Evolutionary conservation across 1,140 invertebrate genomes (phyloP), one percentile per base, ranked within the genome.

Genomic region (Charaxes varanes): DNA sequence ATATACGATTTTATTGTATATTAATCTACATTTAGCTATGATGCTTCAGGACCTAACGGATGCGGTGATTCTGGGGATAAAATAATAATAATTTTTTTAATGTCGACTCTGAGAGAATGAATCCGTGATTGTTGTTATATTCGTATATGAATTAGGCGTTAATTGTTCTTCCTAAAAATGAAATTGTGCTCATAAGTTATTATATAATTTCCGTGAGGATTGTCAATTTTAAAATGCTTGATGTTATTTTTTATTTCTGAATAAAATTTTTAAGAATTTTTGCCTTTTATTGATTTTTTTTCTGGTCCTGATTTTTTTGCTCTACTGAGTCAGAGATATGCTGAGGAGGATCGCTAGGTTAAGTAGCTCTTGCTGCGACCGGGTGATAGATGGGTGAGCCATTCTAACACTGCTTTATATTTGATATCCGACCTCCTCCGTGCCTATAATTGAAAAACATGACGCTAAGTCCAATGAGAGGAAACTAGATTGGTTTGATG

Each of bases 221-320:
- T 78, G 76, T 80, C 76, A 80, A 80, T 82, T 82, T 76, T 70
- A 65, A 69, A 43, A 76, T 58, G 78, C 78, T 82, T 82, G 62
- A 77, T 79, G 74, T 79, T 82, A 73, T 71, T 76, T 76, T 79
- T 79, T 69, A 78, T 74, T 80, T 77, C 65, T 60, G 56, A 79
- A 76, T 74, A 78, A 80, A 74, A 77, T 82, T 82, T 79, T 51
- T 73, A 77, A 71, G 53, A 61, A 70, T 32, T 17, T 6, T 21
- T 14, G 10, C 11, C 3, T 40, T 32, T n/a, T n/a, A n/a, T n/a
- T n/a, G n/a, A n/a, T n/a, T n/a, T n/a, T n/a, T n/a, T n/a, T n/a
- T n/a, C n/a, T n/a, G n/a, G n/a, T n/a, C n/a, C n/a, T 37, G 3
- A 28, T 38, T 38, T 32, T 23, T 24, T 37, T 16, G 13, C 8